A percentile compares a stretch with the other conserved stretches of the same genome.
These are phyloP conservation scores for Temnothorax longispinosus DNA, from an alignment of 1,140 invertebrate species.

Conservation along the genomic window DNA sequence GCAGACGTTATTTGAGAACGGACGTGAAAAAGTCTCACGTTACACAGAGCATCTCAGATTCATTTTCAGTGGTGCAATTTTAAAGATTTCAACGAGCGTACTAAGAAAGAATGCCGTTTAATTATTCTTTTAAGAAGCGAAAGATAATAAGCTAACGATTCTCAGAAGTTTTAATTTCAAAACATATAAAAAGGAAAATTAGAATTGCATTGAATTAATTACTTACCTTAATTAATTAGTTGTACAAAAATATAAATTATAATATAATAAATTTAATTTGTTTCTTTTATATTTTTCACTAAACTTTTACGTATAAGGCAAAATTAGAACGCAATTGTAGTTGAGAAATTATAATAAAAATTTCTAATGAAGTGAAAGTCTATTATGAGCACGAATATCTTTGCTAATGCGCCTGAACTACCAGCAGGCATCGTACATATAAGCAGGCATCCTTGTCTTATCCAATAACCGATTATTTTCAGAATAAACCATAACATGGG, in stretches of 20 bases:
- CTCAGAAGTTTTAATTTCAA: not conserved
- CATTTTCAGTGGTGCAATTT: not conserved
- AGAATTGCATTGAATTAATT: not conserved
- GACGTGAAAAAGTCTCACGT: slow-evolving; percentile 19
- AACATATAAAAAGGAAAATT: not conserved
- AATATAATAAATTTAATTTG: not conserved
- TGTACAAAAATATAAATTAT: not conserved
- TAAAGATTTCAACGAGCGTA: not conserved
- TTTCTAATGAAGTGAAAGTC: not conserved
- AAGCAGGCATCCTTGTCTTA: not conserved
- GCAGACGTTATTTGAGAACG: slow-evolving; percentile 41
- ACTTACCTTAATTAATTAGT: not conserved
- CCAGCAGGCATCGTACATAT: not conserved
- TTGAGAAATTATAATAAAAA: not conserved
- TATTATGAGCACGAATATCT: not conserved
- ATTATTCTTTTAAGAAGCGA: not conserved
- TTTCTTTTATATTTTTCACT: not conserved
- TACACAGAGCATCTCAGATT: not conserved
- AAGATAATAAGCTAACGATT: not conserved
- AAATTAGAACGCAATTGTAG: not conserved
- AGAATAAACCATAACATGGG: slow-evolving; percentile 62
- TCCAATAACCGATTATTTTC: slow-evolving; percentile 23
- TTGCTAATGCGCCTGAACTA: not conserved
- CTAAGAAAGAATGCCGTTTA: not conserved
- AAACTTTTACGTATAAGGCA: not conserved